Conservation (phyloP, 2,888 invertebrate species). For the Notodonta ziczac region DNA sequence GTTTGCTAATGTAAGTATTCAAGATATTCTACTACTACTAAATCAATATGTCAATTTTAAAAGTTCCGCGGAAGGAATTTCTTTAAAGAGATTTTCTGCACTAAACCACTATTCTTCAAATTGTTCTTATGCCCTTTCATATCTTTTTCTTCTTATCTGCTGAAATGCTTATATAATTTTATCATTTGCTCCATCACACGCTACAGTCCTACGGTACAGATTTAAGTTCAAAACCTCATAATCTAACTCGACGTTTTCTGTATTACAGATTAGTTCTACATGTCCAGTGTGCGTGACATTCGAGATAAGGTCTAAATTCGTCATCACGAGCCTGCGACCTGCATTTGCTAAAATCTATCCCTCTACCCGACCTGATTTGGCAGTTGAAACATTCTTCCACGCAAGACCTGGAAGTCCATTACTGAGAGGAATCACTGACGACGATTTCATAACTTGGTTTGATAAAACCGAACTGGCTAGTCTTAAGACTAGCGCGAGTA, state of each 20-base stretch:
- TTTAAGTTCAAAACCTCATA: too few relatives aligned
- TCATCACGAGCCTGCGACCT: constrained; percentile 86
- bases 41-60: too few relatives aligned
- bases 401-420: constrained; percentile 85
- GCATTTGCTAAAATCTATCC: constrained; percentile 87
- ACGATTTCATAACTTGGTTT: constrained; percentile 88
- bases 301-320: constrained; percentile 83
- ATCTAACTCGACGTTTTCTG: constrained; percentile 1
- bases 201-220: too few relatives aligned
- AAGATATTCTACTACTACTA: not conserved
- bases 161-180: too few relatives aligned
- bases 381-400: constrained; percentile 87
- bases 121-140: too few relatives aligned
- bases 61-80: too few relatives aligned
- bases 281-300: constrained; percentile 87
- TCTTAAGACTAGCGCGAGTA: constrained; percentile 70
- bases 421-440: constrained; percentile 86
- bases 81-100: too few relatives aligned
- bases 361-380: constrained; percentile 85
- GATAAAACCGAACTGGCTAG: constrained; percentile 83
- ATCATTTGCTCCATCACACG: too few relatives aligned
- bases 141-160: too few relatives aligned
- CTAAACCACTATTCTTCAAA: too few relatives aligned
- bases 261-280: constrained; percentile 79
- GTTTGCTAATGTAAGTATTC: constrained; percentile 85